These are phyloP conservation scores for Haplochromis burtoni DNA, from an alignment of 2,113 vertebrate genomes.

Conservation along the genomic window DNA sequence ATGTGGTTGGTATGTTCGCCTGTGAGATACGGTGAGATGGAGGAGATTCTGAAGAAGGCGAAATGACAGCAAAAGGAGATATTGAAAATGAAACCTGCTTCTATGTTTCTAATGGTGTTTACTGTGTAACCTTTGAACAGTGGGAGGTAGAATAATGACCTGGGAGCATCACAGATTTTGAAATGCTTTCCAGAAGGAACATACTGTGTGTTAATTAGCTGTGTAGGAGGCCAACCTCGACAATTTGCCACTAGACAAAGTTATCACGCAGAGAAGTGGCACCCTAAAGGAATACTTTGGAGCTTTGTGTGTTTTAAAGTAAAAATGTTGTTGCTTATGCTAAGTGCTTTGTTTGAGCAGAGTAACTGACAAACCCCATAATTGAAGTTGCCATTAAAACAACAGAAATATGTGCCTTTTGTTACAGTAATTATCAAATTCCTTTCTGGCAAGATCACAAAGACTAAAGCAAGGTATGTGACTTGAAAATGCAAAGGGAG, in stretches of 20 bases:
- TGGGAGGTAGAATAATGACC: not conserved
- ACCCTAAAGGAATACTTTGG: not conserved
- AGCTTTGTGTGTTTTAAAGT: not conserved
- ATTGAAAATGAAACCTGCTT: not conserved
- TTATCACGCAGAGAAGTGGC: not conserved
- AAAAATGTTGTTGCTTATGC: not conserved
- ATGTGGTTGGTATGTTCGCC: not conserved
- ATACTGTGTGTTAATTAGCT: not conserved
- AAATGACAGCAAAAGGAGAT: not conserved
- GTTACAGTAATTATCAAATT: not conserved
- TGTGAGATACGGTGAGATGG: not conserved
- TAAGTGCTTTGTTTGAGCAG: not conserved
- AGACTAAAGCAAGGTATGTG: not conserved
- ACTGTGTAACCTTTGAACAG: not conserved
- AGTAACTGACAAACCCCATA: not conserved
- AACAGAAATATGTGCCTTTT: not conserved
- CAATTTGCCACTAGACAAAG: not conserved
- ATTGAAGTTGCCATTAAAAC: not conserved
- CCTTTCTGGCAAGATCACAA: not conserved
- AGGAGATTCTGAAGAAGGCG: not conserved
- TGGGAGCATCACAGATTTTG: not conserved
- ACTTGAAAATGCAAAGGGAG: not conserved
- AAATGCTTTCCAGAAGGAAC: not conserved
- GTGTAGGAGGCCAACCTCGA: not conserved
- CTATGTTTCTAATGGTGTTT: not conserved